These are phyloP conservation scores for Oasisia sp. DNA, from an alignment of 2,888 invertebrate genomes.

Conservation along the genomic window DNA sequence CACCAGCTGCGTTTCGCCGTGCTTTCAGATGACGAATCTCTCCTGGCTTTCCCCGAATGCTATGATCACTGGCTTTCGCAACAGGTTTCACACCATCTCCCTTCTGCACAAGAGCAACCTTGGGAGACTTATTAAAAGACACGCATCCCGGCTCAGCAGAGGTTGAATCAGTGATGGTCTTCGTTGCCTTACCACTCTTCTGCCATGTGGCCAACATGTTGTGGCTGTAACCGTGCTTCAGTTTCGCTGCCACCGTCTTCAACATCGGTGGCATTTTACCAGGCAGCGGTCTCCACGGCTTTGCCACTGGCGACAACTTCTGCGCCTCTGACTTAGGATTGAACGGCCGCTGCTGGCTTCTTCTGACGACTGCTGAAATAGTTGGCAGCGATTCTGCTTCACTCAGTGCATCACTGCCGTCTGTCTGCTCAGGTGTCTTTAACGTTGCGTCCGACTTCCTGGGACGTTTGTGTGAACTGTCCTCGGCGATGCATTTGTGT, in stretches of 20 bases:
- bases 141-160: neutral
- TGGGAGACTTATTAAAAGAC: neutral
- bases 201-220: slow-evolving; percentile 13
- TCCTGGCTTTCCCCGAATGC: neutral
- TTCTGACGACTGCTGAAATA: neutral
- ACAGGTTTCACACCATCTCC: neutral
- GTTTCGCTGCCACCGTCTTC: neutral
- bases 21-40: neutral
- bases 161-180: neutral
- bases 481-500: neutral
- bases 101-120: neutral
- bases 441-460: neutral
- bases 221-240: neutral
- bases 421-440: neutral
- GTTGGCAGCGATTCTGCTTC: neutral
- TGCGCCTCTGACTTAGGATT: neutral
- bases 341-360: neutral
- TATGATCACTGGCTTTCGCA: neutral
- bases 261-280: neutral
- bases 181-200: neutral
- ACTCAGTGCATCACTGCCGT: neutral
- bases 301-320: neutral
- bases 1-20: neutral
- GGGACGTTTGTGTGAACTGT: neutral
- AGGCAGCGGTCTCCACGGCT: neutral